Conservation (phyloP, 2,113 vertebrate genomes). For the Sinosuthora webbiana region DNA sequence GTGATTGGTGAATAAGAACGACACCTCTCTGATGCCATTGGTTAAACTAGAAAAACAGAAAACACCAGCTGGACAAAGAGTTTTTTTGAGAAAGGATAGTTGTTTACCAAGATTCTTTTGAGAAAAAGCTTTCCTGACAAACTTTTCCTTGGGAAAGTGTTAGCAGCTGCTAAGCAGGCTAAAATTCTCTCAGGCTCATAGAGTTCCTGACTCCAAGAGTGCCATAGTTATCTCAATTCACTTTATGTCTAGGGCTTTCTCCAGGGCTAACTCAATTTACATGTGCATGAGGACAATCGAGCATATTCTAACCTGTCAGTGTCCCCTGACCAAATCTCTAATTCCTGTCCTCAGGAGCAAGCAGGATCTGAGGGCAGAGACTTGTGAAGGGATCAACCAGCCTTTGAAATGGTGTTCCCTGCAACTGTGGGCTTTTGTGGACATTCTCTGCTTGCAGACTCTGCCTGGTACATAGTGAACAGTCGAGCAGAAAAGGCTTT, state of each 20-base stretch:
- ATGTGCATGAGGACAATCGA: neutral
- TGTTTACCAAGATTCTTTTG: no score
- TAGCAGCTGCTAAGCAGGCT: no score
- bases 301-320: accelerated
- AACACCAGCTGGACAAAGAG: no score
- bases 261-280: neutral
- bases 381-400: neutral
- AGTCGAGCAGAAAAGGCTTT: neutral
- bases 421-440: neutral
- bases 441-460: accelerated
- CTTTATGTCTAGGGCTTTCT: neutral
- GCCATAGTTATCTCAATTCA: neutral
- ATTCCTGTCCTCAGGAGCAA: neutral
- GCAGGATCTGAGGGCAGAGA: neutral
- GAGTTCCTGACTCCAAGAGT: neutral
- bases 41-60: no score
- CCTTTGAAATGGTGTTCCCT: neutral
- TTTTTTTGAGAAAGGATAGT: no score
- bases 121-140: no score
- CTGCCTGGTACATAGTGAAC: neutral
- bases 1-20: no score
- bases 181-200: no score
- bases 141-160: no score
- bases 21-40: no score
- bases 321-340: accelerated